These are phyloP conservation scores for Myotis vivesi DNA, from an alignment of 2,797 vertebrate species.

Conservation along the genomic window DNA sequence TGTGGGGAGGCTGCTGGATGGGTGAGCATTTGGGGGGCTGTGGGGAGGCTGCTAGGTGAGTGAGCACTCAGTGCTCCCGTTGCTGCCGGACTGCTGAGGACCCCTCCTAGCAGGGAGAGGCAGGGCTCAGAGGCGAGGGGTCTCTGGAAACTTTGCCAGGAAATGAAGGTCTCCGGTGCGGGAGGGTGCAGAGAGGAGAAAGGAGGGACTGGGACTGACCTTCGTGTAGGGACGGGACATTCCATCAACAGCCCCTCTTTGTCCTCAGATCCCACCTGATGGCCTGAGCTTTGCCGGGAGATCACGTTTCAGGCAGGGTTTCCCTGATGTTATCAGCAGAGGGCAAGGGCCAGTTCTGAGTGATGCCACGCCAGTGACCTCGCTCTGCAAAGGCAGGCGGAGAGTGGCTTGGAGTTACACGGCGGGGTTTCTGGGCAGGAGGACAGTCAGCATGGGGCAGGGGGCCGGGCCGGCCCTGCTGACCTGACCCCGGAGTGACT, in stretches of 20 bases:
- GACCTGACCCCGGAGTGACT: neutral
- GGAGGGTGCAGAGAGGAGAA: neutral
- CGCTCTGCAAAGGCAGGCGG: neutral
- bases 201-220: slow-evolving; percentile 65
- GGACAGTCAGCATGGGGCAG: rapidly evolving
- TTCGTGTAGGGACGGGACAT: slow-evolving; percentile 50
- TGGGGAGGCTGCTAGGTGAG: no score
- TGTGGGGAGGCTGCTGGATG: neutral
- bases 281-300: slow-evolving; percentile 76
- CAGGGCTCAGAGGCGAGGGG: neutral
- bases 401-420: neutral
- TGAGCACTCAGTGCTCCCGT: neutral
- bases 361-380: slow-evolving; percentile 72
- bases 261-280: slow-evolving; percentile 65
- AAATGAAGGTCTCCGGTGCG: neutral
- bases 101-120: neutral
- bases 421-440: neutral
- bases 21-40: no score
- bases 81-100: neutral
- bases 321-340: slow-evolving; percentile 78
- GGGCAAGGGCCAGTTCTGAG: slow-evolving; percentile 68
- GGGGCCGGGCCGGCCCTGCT: neutral
- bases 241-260: slow-evolving; percentile 74
- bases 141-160: no score
- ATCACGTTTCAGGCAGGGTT: slow-evolving; percentile 78